Base-by-base conservation (phyloP, 2,888 invertebrate species). In the Pomacea canaliculata region DNA sequence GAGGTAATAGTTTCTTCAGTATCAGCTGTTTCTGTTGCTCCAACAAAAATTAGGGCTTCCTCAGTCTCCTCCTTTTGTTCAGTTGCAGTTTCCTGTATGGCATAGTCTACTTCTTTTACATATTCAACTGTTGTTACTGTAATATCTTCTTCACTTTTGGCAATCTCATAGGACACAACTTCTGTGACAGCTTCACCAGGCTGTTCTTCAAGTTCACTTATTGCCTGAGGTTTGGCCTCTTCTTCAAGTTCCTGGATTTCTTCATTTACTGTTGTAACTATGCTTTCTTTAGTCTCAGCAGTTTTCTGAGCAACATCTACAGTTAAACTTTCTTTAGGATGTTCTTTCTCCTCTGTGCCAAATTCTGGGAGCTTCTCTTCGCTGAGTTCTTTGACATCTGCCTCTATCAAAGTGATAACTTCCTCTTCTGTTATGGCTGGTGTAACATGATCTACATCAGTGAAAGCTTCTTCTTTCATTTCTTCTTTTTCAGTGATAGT, bases 231-330 rank as follows among this genome's bases (percentile, higher is more conserved):
- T 19, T 51, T 18, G 19, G 70, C 10, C 66, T 76, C 74, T 66
- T 63, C 73, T 70, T 73, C 51, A 69, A n/a, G 60, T 70, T 49
- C 70, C 73, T 73, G 69, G 59, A 49, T 48, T 56, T 79, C 68
- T 49, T 71, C 68, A 51, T 56, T 37, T 16, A 63, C n/a, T 16
- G 68, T 13, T 73, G 46, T 60, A 73, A 72, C 67, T 48, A 72
- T 49, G 76, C 62, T 69, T 68, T 76, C 76, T 51, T 78, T 69
- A 19, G 48, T 71, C n/a, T 78, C 79, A 23, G 78, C 71, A 23
- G 76, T 74, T 63, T 76, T 73, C 51, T 78, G 76, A 18, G 72
- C 60, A 16, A 76, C 72, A 51, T 78, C 72, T 49, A 80, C 68
- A 1, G 78, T 76, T 70, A 69, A 76, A 18, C 67, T 72, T 46